Evolutionary conservation across 1,140 invertebrate genomes (phyloP).

Genomic region (Luehdorfia chinensis): DNA sequence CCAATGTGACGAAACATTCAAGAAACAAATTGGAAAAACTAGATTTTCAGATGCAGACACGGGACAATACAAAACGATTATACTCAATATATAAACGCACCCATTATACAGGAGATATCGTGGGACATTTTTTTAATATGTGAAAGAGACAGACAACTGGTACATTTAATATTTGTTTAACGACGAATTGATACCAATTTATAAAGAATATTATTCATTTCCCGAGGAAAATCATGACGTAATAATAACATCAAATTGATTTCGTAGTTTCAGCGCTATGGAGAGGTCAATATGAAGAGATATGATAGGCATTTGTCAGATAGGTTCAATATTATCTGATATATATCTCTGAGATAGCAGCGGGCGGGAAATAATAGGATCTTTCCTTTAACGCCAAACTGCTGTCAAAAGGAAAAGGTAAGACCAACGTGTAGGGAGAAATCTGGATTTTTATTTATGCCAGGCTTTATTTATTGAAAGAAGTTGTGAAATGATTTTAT

Average conservation of each 20-base stretch:
- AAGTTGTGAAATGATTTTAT: neutral
- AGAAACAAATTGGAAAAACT: too few relatives aligned
- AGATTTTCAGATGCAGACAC: too few relatives aligned
- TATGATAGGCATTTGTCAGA: slow-evolving; percentile 16
- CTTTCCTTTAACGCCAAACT: slow-evolving; percentile 13
- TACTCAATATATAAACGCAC: too few relatives aligned
- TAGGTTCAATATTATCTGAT: slow-evolving; percentile 16
- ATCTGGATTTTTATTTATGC: slow-evolving; percentile 1
- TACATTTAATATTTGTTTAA: too few relatives aligned
- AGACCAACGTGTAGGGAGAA: slow-evolving; percentile 5
- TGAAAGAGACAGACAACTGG: too few relatives aligned
- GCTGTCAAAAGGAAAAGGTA: slow-evolving; percentile 18
- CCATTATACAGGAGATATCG: too few relatives aligned
- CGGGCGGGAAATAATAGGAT: slow-evolving; percentile 9
- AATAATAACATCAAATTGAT: slow-evolving; percentile 17
- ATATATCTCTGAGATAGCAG: neutral
- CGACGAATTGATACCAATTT: too few relatives aligned
- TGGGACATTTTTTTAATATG: too few relatives aligned
- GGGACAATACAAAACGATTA: too few relatives aligned
- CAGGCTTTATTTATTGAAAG: neutral
- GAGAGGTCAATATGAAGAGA: slow-evolving; percentile 16
- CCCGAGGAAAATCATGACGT: slow-evolving; percentile 15
- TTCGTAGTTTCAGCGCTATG: slow-evolving; percentile 14
- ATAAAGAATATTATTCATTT: too few relatives aligned
- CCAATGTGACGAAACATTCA: too few relatives aligned